Base-by-base conservation (phyloP, 2,113 vertebrate species). In the Pseudorectes ferrugineus region DNA sequence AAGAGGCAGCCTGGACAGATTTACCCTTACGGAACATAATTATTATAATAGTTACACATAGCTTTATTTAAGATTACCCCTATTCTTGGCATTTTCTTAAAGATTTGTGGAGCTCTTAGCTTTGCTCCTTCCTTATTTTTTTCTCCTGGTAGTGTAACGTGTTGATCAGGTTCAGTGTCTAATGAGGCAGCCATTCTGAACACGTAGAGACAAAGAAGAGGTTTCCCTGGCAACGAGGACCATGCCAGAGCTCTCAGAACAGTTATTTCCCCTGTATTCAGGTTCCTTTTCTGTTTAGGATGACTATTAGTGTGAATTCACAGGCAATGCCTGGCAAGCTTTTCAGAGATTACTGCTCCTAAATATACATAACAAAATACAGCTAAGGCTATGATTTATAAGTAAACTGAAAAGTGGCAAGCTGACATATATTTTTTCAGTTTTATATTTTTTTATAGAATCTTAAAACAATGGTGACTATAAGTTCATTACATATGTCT, bases 131-230 rank as follows among this genome's bases (percentile, higher is more conserved):
- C 77, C 93, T 28, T 96, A 65, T 45, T 52, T 77, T 54, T 36
- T 68, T 26, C 7, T 25, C 29, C 18, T 65, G 4, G 5, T 43
- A 89, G 67, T 79, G 81, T 85, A 95, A 94, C 90, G 29, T 78
- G 95, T 95, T 93, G 93, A 89, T 97, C 91, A 95, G 95, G 95
- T 94, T 97, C 95, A 96, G 92, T 80, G 89, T 96, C 97, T 98
- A 98, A 97, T 94, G 97, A 98, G 89, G 95, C 94, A 97, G 96
- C 96, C 97, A 98, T 98, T 98, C 98, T 79, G 96, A 97, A 98
- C 98, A 98, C 97, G 97, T 98, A 98, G 97, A 97, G 97, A 98
- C 97, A 98, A 98, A 98, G 97, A 97, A 49, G 96, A 97, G 96
- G 98, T 98, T 98, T 97, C 98, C 98, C 66, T 98, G 96, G 97